Base-by-base conservation (phyloP, 1,140 invertebrate genomes). In the Calycopis cecrops region DNA sequence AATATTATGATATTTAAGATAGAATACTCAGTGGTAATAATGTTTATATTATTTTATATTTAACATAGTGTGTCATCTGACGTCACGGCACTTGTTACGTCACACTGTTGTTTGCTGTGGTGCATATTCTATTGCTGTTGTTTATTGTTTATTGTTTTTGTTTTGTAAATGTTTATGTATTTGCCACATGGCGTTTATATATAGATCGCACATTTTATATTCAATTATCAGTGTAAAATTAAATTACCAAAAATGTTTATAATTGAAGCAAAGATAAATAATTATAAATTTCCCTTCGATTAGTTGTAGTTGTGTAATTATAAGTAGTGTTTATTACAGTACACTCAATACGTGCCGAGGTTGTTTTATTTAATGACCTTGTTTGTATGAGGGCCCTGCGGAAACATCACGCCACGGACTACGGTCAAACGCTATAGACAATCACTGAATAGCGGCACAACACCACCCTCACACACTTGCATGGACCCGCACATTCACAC, bases 241-340 rank as follows among this genome's bases (percentile, higher is more conserved):
- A 44, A 9, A 44, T 65, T 62, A 78, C 76, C 76, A 81, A 82
- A 79, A 75, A 76, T 63, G 63, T 69, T 54, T 67, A 38, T 42
- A 44, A 58, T 55, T 66, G 51, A 61, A 58, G 50, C 48, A 54
- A 68, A 55, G 50, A 60, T 60, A 56, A 52, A 57, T 62, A 55
- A 62, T 61, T 64, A 59, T 52, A 44, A 16, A 44, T 16, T 62
- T 57, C 62, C 64, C 59, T 76, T 71, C 59, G 65, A 71, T 68
- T 74, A 71, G 62, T 54, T 57, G 47, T 63, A 64, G 64, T n/a
- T 52, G 61, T 53, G 66, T 67, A 71, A 68, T 73, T 70, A 70
- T 28, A 28, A 28, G 21, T 28, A 28, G 2, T 3, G 2, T 28
- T 28, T 28, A 28, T 28, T 28, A 28, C 6, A 28, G 21, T 28